phyloP scores from a whole-genome alignment of 1,140 invertebrate species.

The Drosophila carrolli region DNA sequence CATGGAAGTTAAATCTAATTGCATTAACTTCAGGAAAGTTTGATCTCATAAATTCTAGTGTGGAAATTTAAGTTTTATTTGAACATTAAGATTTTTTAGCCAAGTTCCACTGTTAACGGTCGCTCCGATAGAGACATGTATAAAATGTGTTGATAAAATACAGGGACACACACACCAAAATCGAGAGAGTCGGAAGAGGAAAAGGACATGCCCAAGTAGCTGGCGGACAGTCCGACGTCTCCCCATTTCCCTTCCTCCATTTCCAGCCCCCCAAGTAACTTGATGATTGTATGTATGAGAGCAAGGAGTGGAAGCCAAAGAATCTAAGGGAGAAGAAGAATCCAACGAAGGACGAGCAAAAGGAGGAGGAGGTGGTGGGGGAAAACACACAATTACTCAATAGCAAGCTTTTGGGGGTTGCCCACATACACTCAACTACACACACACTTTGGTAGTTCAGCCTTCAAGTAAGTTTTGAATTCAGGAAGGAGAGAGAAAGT shows the following conservation, averaged over 20 bases:
- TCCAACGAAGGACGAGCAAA: conserved; percentile 2
- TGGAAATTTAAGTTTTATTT: too few species aligned
- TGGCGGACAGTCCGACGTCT: conserved; percentile 65
- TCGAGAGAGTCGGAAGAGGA: conserved; percentile 33
- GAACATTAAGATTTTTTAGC: background rate
- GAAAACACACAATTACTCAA: conserved; percentile 76
- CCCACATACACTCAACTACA: conserved; percentile 52
- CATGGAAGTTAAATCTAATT: too few species aligned
- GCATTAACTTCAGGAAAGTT: too few species aligned
- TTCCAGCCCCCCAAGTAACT: conserved; percentile 59
- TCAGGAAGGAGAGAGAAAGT: conserved; percentile 28
- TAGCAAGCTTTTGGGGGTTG: conserved; percentile 78
- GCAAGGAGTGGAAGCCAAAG: conserved; percentile 42
- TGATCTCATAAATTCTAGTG: too few species aligned
- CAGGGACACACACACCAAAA: conserved; percentile 22
- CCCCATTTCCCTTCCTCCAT: conserved; percentile 28
- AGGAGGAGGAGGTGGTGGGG: conserved; percentile 9
- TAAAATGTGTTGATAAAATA: conserved; percentile 65
- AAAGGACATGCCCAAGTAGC: conserved; percentile 78
- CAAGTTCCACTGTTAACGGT: conserved; percentile 20
- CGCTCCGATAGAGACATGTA: conserved; percentile 56
- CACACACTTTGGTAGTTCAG: conserved; percentile 60
- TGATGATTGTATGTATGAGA: conserved; percentile 69
- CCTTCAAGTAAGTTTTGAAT: conserved; percentile 62
- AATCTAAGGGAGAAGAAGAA: conserved; percentile 32